These are phyloP conservation scores for Sarcophilus harrisii DNA, from an alignment of 2,797 vertebrate species.

Conservation along the genomic window DNA sequence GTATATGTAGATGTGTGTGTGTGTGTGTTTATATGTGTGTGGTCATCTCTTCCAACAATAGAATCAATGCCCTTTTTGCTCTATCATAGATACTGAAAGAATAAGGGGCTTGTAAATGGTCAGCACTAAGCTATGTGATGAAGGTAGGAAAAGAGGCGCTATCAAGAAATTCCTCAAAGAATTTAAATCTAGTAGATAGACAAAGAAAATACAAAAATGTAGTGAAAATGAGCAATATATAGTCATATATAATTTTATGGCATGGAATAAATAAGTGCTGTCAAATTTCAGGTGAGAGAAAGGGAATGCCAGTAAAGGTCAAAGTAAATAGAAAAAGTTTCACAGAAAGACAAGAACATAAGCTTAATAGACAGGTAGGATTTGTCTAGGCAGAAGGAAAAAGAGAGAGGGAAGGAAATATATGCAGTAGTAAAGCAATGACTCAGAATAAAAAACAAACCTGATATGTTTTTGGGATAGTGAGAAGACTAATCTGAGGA, in stretches of 20 bases:
- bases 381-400: background rate
- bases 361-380: background rate
- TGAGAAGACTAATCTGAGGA: background rate
- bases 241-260: background rate
- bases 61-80: background rate
- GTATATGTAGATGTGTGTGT: background rate
- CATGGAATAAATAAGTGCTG: background rate
- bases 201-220: background rate
- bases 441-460: background rate
- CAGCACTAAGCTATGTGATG: background rate
- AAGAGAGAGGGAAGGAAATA: background rate
- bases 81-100: background rate
- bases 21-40: background rate
- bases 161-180: background rate
- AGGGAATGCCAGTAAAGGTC: background rate
- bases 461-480: background rate
- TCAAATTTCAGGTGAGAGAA: background rate
- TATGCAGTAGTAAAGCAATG: background rate
- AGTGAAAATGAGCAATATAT: background rate
- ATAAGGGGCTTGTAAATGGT: background rate
- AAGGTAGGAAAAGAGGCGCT: background rate
- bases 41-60: background rate
- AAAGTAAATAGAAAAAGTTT: background rate
- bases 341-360: background rate
- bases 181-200: background rate